phyloP scores from a whole-genome alignment of 2,797 vertebrate genomes.

The Carcharodon carcharias region DNA sequence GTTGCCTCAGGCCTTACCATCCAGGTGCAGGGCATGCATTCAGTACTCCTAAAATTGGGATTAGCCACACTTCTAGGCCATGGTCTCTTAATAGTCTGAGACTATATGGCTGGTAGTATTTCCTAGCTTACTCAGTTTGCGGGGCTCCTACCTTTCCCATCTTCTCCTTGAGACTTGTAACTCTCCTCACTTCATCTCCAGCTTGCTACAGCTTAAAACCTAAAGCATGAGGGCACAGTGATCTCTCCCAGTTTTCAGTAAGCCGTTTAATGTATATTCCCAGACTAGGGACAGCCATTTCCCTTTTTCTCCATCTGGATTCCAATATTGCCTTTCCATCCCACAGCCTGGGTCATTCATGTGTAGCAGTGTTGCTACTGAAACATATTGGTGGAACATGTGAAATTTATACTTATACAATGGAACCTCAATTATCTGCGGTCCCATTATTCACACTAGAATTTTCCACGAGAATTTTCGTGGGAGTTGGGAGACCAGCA shows the following conservation, averaged over 20 bases:
- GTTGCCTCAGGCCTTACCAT: too few species aligned
- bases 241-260: neutral
- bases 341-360: neutral
- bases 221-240: neutral
- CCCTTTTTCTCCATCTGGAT: neutral
- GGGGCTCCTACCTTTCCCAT: neutral
- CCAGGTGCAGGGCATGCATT: too few species aligned
- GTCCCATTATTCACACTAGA: neutral
- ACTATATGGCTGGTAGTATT: neutral
- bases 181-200: neutral
- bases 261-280: neutral
- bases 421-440: neutral
- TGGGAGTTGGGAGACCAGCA: neutral
- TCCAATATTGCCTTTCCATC: neutral
- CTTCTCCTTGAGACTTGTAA: neutral
- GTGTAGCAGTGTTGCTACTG: neutral
- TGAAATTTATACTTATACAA: neutral
- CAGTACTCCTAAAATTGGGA: too few species aligned
- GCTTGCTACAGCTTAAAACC: neutral
- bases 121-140: neutral
- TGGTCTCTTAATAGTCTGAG: neutral
- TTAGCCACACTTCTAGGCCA: neutral
- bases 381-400: neutral
- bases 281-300: neutral
- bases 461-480: neutral